phyloP scores from a whole-genome alignment of 2,113 vertebrate species.

The Apteryx owenii region DNA sequence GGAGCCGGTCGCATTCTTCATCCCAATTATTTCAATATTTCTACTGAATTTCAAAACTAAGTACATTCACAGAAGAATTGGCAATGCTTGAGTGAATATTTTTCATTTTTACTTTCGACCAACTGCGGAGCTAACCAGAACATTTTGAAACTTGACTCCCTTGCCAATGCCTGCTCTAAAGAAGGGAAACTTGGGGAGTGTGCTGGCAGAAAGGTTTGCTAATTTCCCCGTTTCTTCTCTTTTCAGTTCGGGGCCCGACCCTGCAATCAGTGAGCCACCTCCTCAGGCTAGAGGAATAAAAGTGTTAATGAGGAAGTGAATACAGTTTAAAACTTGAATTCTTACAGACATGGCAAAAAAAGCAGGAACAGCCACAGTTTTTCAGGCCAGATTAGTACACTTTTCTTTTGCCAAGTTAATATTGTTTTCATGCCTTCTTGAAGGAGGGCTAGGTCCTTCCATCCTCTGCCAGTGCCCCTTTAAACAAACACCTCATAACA shows the following conservation, averaged over 20 bases:
- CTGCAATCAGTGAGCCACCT: not conserved
- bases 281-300: conserved; percentile 8
- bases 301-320: conserved; percentile 41
- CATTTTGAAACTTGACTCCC: conserved; percentile 54
- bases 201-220: conserved; percentile 9
- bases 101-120: conserved; percentile 67
- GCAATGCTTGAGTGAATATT: conserved; percentile 35
- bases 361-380: not conserved
- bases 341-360: not conserved
- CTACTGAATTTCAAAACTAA: conserved; percentile 41
- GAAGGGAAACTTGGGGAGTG: conserved; percentile 44
- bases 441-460: conserved; percentile 41
- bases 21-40: conserved; percentile 64
- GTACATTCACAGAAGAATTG: conserved; percentile 25
- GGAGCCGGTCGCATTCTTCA: conserved; percentile 38
- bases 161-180: conserved; percentile 25
- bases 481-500: conserved; percentile 61
- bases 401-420: conserved; percentile 19
- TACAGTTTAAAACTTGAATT: not conserved
- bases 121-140: conserved; percentile 63
- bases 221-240: conserved; percentile 15
- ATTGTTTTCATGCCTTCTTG: conserved; percentile 38
- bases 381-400: not conserved
- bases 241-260: not conserved
- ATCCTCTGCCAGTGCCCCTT: conserved; percentile 42